phyloP scores from a whole-genome alignment of 2,888 invertebrate genomes.

The Dascillus cervinus region DNA sequence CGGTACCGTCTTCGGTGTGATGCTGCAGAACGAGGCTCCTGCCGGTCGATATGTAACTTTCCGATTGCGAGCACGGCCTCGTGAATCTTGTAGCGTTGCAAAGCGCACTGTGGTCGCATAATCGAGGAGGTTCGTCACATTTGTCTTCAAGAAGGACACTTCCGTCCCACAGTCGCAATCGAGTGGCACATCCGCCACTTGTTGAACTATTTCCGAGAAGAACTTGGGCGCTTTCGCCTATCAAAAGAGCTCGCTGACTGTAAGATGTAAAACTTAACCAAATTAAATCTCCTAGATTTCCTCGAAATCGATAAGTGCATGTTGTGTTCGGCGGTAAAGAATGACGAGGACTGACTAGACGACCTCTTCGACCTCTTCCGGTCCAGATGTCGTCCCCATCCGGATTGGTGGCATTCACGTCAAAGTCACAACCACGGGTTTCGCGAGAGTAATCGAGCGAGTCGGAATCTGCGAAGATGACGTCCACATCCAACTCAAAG shows the following conservation, averaged over 20 bases:
- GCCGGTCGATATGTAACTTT: slow-evolving; percentile 65
- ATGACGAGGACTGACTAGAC: slow-evolving; percentile 71
- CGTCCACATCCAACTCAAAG: slow-evolving; percentile 80
- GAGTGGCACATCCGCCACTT: slow-evolving; percentile 55
- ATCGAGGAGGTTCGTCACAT: slow-evolving; percentile 69
- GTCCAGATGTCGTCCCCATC: slow-evolving; percentile 51
- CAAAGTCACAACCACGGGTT: slow-evolving; percentile 58
- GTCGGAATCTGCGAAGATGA: slow-evolving; percentile 81
- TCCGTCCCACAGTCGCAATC: slow-evolving; percentile 69
- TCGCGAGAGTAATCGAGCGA: slow-evolving; percentile 73
- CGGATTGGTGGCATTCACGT: slow-evolving; percentile 66
- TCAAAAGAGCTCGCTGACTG: slow-evolving; percentile 66
- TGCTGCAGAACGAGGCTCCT: slow-evolving; percentile 46
- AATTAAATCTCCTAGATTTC: slow-evolving; percentile 68
- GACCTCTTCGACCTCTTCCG: slow-evolving; percentile 60
- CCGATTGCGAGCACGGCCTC: slow-evolving; percentile 69
- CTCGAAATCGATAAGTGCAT: slow-evolving; percentile 79
- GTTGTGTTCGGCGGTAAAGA: slow-evolving; percentile 80
- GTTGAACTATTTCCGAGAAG: slow-evolving; percentile 31
- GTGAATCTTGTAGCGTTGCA: slow-evolving; percentile 67
- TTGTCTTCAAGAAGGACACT: slow-evolving; percentile 60
- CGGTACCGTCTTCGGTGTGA: slow-evolving; percentile 63
- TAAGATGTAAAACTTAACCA: slow-evolving; percentile 86
- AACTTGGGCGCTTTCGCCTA: slow-evolving; percentile 42
- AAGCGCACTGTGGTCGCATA: slow-evolving; percentile 75